Conservation (phyloP, 2,888 invertebrate species). For the Anticlea derivata region DNA sequence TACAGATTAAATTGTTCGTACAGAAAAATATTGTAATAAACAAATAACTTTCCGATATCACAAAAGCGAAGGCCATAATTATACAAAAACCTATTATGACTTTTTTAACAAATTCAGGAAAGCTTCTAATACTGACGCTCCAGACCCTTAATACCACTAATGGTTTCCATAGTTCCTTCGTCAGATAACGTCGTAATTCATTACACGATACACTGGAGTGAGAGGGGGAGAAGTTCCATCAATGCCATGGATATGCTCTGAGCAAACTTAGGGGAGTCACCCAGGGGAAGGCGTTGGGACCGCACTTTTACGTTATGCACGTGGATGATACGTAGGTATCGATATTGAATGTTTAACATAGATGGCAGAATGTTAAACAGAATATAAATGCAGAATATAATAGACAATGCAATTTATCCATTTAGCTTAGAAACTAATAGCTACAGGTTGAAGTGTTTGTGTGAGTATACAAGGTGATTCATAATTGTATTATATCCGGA, state of each 20-base stretch:
- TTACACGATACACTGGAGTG: constrained; percentile 41
- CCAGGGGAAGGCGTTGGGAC: constrained; percentile 25
- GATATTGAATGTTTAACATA: not conserved
- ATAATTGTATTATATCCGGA: too few species aligned
- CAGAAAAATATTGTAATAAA: too few species aligned
- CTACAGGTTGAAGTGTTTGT: too few species aligned
- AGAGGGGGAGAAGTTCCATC: constrained; percentile 42
- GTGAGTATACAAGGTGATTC: too few species aligned
- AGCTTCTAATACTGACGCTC: not conserved
- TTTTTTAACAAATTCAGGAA: not conserved
- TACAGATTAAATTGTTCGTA: too few species aligned
- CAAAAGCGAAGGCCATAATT: too few species aligned
- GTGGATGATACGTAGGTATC: constrained; percentile 10
- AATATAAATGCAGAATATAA: too few species aligned
- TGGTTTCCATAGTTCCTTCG: constrained; percentile 56
- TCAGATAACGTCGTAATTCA: constrained; percentile 61
- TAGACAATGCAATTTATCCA: too few species aligned
- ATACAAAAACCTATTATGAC: too few species aligned
- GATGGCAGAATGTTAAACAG: not conserved
- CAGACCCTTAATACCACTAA: constrained; percentile 30
- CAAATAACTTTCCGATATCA: too few species aligned
- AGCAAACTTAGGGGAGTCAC: constrained; percentile 33
- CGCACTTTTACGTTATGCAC: constrained; percentile 25
- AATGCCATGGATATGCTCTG: constrained; percentile 34
- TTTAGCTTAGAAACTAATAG: too few species aligned